A percentile compares a stretch with the other conserved stretches of the same genome.
phyloP scores from a whole-genome alignment of 2,113 vertebrate species.

The Forbesichthys papilliferus region DNA sequence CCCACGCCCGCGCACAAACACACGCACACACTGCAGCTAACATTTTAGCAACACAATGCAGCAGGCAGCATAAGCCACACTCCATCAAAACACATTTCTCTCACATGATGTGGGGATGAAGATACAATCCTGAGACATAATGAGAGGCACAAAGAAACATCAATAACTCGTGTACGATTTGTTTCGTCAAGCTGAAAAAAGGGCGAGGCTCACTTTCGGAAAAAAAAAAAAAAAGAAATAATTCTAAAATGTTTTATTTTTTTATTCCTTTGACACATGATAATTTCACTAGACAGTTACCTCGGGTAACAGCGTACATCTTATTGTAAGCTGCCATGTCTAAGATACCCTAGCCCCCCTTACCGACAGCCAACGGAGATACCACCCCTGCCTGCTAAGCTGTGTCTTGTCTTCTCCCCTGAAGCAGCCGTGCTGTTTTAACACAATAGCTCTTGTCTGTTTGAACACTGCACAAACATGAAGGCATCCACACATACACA shows the following conservation, averaged over 20 bases:
- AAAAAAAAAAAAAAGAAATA: too few species aligned
- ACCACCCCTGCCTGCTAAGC: conserved; percentile 61
- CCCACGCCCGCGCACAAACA: neutral
- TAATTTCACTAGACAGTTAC: neutral
- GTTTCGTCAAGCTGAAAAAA: too few species aligned
- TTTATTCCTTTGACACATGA: too few species aligned
- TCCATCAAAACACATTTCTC: conserved; percentile 57
- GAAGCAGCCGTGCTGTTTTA: conserved; percentile 61
- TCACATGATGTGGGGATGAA: conserved; percentile 44
- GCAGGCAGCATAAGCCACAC: conserved; percentile 49
- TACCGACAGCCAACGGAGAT: conserved; percentile 56
- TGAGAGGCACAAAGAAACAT: neutral
- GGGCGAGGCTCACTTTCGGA: too few species aligned
- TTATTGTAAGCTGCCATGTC: conserved; percentile 18
- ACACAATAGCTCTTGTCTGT: conserved; percentile 62
- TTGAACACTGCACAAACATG: conserved; percentile 37
- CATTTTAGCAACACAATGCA: conserved; percentile 69
- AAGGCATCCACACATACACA: conserved; percentile 17
- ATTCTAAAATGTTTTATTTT: too few species aligned
- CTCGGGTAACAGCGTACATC: conserved; percentile 16
- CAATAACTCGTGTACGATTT: too few species aligned
- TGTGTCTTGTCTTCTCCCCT: conserved; percentile 71
- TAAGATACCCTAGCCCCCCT: conserved; percentile 11
- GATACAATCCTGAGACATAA: conserved; percentile 30
- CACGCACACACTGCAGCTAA: too few species aligned